Evolutionary conservation across 2,888 invertebrate species (phyloP), one percentile per base, ranked within the genome.

Genomic region (Stenotaenia linearis): DNA sequence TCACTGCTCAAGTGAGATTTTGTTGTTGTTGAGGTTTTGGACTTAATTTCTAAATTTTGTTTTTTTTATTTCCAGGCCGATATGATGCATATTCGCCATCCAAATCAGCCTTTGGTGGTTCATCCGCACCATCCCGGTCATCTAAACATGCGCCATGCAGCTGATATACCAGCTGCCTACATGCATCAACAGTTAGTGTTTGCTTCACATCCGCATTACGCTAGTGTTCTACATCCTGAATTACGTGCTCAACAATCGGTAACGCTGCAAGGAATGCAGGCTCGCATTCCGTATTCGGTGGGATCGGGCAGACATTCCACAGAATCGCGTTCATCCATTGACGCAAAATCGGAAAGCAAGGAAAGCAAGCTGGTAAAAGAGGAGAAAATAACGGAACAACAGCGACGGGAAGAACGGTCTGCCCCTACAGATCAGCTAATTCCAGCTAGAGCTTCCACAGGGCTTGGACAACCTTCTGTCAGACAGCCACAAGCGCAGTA

Each of bases 121-220:
- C 81, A 83, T 18, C 81, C 81, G 10, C 80, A 81, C 21, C 80
- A 80, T 32, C 82, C 81, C 76, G 76, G 80, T 35, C 80, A 81
- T 80, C 28, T 80, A 2, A 77, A 81, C 21, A 79, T 82, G 15
- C 83, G 82, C 25, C 83, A 81, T 28, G 21, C 82, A 6, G 30
- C 80, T 15, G 82, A 82, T 9, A 77, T 82, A 12, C 77, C 80
- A n/a, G 76, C 80, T 21, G 79, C 80, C n/a, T 81, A 81, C 77
- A 79, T 83, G 61, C 82, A 82, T 69, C 83, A 83, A 35, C 83
- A 82, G 56, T 80, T 83, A 79, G 81, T 83, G 61, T 83, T 81
- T 77, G 81, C 81, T 35, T 74, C 79, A 25, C 80, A 81, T 18
- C 81, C 82, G 15, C 79, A 81, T 23, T 79, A 77, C 56, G 78